Conservation (phyloP, 1,140 invertebrate genomes). For the Bathynomus jamesi region DNA sequence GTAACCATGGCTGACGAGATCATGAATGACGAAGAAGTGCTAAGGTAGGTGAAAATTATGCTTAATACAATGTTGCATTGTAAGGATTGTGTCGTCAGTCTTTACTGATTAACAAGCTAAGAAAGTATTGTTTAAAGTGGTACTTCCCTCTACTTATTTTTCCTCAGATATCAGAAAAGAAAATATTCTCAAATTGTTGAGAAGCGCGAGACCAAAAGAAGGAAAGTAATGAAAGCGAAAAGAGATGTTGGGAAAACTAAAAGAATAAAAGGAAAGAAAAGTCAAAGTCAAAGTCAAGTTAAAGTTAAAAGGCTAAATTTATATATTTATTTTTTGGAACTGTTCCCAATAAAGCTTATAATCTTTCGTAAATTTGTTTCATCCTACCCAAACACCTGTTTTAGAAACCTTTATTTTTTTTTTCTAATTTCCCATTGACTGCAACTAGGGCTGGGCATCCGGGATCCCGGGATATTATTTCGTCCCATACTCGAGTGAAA, state of each 20-base stretch:
- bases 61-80: background rate
- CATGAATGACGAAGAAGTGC: background rate
- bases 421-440: too few relatives aligned
- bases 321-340: too few relatives aligned
- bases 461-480: too few relatives aligned
- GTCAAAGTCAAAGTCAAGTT: too few relatives aligned
- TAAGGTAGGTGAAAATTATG: background rate
- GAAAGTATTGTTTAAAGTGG: background rate
- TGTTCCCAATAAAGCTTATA: too few relatives aligned
- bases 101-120: background rate
- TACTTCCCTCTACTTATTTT: background rate
- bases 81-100: background rate
- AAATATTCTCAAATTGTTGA: background rate
- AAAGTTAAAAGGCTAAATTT: too few relatives aligned
- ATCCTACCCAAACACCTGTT: too few relatives aligned
- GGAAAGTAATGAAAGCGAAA: background rate
- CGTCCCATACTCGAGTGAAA: too few relatives aligned
- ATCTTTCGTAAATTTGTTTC: too few relatives aligned
- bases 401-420: too few relatives aligned
- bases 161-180: constrained; percentile 5
- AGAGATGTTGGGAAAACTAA: background rate
- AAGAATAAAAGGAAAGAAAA: too few relatives aligned
- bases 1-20: background rate
- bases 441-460: too few relatives aligned
- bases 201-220: background rate